Evolutionary conservation across 2,888 invertebrate genomes (phyloP), one percentile per base, ranked within the genome.

Genomic region (Lapara coniferarum): DNA sequence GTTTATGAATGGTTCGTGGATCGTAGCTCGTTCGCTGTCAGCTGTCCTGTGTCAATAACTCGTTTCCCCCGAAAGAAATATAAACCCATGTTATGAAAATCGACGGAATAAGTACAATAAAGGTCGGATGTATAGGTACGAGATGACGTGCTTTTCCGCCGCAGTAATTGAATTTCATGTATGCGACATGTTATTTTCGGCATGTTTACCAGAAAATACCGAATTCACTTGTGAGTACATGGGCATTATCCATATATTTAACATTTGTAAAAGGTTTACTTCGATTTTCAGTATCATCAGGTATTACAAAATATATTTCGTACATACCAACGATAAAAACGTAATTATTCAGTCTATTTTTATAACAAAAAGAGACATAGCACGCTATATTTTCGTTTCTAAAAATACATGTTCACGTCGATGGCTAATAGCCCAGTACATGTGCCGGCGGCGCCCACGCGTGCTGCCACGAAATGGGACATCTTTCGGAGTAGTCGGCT

Each of bases 381-480:
- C 56, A 30, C 19, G 19, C 13, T 12, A 13, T 56, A 58, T 13
- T 49, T 63, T 63, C 63, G 46, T 63, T 16, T 46, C 63, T 63
- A 67, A 69, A 67, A 49, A 37, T 66, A 55, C 30, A 55, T 0
- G 19, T 68, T 69, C 52, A 63, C 66, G 70, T 49, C 68, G 30
- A 53, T 68, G 16, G 59, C 14, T 68, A 63, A 74, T 69, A 76
- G 80, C 77, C 77, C 74, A 77, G 75, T 70, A 66, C 67, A 56
- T 67, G 75, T 74, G 75, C 72, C 75, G 74, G 16, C 30, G 72
- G 76, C 66, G 70, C 88, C 87, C 81, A 86, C 87, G 81, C 84
- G 74, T 76, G 57, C 44, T 75, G 69, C 75, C 78, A 75, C 80
- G 80, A 87, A 86, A 88, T 87, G 80, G 85, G 80, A 84, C 88